Percentiles rank a stretch among this genome's conserved stretches.
Evolutionary conservation across 2,113 vertebrate species (phyloP).

Genomic region (Probosciger aterrimus): DNA sequence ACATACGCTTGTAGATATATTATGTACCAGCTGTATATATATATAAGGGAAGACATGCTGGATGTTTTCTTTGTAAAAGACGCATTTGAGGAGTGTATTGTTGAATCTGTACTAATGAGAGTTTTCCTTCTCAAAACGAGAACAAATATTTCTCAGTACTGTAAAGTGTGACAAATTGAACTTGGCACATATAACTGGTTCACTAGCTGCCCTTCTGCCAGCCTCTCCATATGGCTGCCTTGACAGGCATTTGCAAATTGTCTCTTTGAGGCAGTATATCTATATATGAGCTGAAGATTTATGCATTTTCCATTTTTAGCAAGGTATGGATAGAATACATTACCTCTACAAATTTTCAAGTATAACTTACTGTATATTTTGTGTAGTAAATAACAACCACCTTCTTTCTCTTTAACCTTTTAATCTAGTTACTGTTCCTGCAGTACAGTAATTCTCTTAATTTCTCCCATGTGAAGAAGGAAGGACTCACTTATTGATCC

Average conservation of each 20-base stretch:
- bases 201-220: slow-evolving; percentile 67
- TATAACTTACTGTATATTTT: neutral
- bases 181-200: slow-evolving; percentile 60
- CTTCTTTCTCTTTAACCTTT: neutral
- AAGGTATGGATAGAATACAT: neutral
- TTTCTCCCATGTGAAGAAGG: neutral
- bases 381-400: neutral
- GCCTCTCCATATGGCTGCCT: slow-evolving; percentile 50
- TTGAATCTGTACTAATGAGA: neutral
- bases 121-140: neutral
- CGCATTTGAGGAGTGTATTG: neutral
- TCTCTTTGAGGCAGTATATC: neutral
- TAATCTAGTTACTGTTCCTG: neutral
- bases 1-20: neutral
- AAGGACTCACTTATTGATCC: neutral
- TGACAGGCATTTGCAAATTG: slow-evolving; percentile 21
- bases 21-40: neutral
- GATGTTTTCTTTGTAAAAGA: neutral
- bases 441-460: neutral
- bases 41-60: neutral
- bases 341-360: neutral
- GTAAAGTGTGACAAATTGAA: slow-evolving; percentile 52
- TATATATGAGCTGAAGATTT: neutral
- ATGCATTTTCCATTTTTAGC: neutral
- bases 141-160: slow-evolving; percentile 2